These are phyloP conservation scores for Neoseiulus cucumeris DNA, from an alignment of 1,140 invertebrate genomes.

Conservation along the genomic window DNA sequence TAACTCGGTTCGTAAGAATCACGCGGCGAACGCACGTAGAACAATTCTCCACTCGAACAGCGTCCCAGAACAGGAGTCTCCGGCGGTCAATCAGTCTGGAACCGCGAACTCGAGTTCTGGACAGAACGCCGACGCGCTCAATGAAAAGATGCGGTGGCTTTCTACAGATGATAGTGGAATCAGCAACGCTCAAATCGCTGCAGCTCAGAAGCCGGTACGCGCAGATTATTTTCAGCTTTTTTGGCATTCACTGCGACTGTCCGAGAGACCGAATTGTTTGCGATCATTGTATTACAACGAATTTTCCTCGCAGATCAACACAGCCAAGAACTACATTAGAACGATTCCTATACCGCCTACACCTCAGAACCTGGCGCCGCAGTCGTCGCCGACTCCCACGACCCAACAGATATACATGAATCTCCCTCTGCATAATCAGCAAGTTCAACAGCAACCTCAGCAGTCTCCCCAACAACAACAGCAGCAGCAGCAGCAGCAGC, in stretches of 20 bases:
- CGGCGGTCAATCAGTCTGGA: too few relatives aligned
- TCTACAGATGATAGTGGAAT: background rate
- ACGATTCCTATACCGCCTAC: conserved; percentile 1
- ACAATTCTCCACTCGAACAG: background rate
- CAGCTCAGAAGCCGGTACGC: too few relatives aligned
- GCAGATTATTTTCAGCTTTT: too few relatives aligned
- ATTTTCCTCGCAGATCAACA: background rate
- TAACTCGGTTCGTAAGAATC: background rate
- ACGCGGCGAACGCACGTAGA: background rate
- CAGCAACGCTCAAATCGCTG: too few relatives aligned
- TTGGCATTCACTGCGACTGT: too few relatives aligned
- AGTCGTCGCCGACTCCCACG: background rate
- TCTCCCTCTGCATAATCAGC: background rate
- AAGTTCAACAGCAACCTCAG: too few relatives aligned
- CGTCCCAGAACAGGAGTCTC: too few relatives aligned
- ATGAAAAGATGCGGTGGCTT: conserved; percentile 3
- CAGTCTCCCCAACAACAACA: too few relatives aligned
- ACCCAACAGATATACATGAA: conserved; percentile 5
- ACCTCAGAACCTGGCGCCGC: background rate
- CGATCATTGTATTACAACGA: too few relatives aligned
- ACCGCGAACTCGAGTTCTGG: too few relatives aligned
- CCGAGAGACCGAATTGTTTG: too few relatives aligned
- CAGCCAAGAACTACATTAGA: conserved; percentile 7
- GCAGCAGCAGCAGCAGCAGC: too few relatives aligned
- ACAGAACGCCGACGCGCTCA: background rate